phyloP scores from a whole-genome alignment of 2,113 vertebrate genomes.

The Gopherus flavomarginatus region DNA sequence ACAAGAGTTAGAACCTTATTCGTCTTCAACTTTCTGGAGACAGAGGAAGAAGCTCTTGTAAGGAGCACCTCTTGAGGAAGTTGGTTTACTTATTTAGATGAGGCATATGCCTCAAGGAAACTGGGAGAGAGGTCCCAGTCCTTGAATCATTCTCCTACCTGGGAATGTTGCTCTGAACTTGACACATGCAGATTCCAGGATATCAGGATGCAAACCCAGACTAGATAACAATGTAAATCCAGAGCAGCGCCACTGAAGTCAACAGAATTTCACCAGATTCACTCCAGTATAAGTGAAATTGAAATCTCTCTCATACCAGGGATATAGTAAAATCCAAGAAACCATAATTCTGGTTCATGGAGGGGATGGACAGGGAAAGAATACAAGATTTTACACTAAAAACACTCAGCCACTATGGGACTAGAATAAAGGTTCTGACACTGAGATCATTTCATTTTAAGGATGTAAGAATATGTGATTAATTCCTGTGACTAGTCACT shows the following conservation, averaged over 20 bases:
- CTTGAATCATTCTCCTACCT: background rate
- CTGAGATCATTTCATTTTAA: background rate
- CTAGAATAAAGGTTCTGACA: background rate
- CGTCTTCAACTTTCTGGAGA: background rate
- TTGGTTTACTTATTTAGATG: background rate
- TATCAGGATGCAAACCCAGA: background rate
- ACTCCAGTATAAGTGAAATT: background rate
- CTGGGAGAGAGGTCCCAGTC: no score
- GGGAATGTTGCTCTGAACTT: background rate
- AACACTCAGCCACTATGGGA: background rate
- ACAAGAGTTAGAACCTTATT: background rate
- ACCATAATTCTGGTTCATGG: accelerated
- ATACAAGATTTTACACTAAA: background rate
- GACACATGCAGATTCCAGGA: background rate
- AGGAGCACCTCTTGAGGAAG: background rate
- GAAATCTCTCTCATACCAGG: background rate
- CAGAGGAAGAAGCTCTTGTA: background rate
- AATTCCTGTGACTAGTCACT: background rate
- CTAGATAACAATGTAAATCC: background rate
- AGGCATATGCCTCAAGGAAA: background rate
- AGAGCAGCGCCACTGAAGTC: background rate
- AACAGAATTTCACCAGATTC: background rate
- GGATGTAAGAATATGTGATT: background rate
- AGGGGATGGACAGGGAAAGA: accelerated
- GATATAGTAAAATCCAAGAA: background rate